phyloP scores from a whole-genome alignment of 2,888 invertebrate genomes.

The Aleiodes alternator region DNA sequence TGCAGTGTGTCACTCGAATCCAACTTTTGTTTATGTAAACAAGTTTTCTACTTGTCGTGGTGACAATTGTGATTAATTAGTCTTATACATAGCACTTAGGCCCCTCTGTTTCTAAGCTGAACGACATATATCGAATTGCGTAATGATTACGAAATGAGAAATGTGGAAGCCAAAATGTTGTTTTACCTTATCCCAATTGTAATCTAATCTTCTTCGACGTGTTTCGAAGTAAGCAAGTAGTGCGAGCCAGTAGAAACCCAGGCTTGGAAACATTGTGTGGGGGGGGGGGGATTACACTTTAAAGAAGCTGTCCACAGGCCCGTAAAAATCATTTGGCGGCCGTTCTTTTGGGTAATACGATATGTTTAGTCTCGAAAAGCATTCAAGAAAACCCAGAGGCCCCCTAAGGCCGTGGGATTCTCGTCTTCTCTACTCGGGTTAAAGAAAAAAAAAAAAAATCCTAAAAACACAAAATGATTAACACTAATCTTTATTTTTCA shows the following conservation, averaged over 20 bases:
- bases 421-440: background rate
- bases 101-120: too few relatives aligned
- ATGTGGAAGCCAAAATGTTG: constrained; percentile 30
- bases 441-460: constrained; percentile 37
- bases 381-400: constrained; percentile 48
- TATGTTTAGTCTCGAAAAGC: constrained; percentile 67
- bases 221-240: constrained; percentile 37
- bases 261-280: background rate
- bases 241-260: background rate
- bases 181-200: constrained; percentile 4
- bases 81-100: too few relatives aligned
- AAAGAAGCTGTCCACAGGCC: constrained; percentile 60
- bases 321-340: constrained; percentile 66
- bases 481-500: constrained; percentile 63
- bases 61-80: too few relatives aligned
- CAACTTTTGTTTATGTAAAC: too few relatives aligned
- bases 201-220: constrained; percentile 45
- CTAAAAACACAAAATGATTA: constrained; percentile 52
- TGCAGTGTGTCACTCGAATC: too few relatives aligned
- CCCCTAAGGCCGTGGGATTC: constrained; percentile 58
- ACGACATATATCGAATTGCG: too few relatives aligned
- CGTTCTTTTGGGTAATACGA: constrained; percentile 68
- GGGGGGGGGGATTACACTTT: background rate
- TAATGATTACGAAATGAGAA: background rate
- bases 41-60: too few relatives aligned